These are phyloP conservation scores for Acanthosoma haemorrhoidale DNA, from an alignment of 2,888 invertebrate species.

Conservation along the genomic window DNA sequence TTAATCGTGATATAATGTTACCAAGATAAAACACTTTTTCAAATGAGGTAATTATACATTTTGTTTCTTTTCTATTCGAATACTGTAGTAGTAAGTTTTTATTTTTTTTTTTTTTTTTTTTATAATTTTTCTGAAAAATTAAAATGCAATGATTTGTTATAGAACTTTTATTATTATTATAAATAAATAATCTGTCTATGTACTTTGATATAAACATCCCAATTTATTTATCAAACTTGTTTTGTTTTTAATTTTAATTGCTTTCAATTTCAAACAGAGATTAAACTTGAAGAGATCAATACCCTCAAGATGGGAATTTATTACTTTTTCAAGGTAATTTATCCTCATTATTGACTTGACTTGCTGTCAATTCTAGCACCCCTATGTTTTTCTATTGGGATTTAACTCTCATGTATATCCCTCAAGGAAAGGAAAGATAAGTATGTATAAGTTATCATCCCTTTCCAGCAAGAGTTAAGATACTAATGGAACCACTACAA, in stretches of 20 bases:
- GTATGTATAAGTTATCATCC: no score
- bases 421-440: no score
- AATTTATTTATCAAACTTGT: not conserved
- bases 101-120: not conserved
- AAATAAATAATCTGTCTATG: not conserved
- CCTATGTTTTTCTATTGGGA: no score
- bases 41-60: not conserved
- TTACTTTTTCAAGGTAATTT: no score
- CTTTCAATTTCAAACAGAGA: no score
- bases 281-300: no score
- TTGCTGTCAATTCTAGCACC: no score
- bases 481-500: no score
- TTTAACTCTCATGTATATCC: no score
- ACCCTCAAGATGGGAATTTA: no score
- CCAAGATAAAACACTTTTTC: not conserved
- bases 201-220: not conserved
- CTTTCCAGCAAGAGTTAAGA: no score
- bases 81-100: not conserved
- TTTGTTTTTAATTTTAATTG: not conserved
- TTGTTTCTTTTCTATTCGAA: not conserved
- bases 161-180: not conserved
- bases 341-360: no score
- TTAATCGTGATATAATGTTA: conserved; percentile 19
- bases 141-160: not conserved
- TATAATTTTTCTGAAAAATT: not conserved